These are phyloP conservation scores for Toxostoma redivivum DNA, from an alignment of 2,113 vertebrate genomes.

Conservation along the genomic window DNA sequence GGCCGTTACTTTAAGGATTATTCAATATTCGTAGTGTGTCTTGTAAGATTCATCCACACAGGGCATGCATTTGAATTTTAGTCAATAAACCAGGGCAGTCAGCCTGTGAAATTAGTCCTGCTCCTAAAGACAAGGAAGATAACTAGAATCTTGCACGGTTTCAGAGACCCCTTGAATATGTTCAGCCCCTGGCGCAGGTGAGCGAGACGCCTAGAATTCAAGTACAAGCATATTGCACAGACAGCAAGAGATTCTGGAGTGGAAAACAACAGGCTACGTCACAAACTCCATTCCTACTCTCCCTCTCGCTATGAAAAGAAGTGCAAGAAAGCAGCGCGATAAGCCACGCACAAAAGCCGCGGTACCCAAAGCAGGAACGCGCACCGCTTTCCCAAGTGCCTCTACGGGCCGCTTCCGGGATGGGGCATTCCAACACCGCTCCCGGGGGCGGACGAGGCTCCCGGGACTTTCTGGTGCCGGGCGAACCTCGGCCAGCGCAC, in stretches of 20 bases:
- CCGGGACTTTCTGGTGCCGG: too few species aligned
- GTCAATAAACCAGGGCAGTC: not conserved
- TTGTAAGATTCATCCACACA: not conserved
- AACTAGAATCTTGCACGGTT: not conserved
- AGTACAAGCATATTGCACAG: not conserved
- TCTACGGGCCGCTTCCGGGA: not conserved
- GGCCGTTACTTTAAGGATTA: not conserved
- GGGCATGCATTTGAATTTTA: not conserved
- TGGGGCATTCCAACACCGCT: rapidly evolving
- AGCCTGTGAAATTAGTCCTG: not conserved
- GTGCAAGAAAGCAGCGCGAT: rapidly evolving
- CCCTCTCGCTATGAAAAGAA: rapidly evolving
- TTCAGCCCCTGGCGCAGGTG: rapidly evolving
- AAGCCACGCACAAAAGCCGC: rapidly evolving
- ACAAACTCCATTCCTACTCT: rapidly evolving
- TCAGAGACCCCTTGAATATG: not conserved
- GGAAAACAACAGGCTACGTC: rapidly evolving
- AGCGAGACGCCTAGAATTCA: not conserved
- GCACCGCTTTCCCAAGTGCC: not conserved
- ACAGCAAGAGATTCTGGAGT: not conserved
- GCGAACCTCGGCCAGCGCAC: not conserved
- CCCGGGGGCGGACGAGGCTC: rapidly evolving
- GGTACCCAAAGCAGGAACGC: not conserved
- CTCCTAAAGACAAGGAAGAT: not conserved
- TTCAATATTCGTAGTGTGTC: not conserved